Conservation (phyloP, 2,797 vertebrate species). For the Prionace glauca region DNA sequence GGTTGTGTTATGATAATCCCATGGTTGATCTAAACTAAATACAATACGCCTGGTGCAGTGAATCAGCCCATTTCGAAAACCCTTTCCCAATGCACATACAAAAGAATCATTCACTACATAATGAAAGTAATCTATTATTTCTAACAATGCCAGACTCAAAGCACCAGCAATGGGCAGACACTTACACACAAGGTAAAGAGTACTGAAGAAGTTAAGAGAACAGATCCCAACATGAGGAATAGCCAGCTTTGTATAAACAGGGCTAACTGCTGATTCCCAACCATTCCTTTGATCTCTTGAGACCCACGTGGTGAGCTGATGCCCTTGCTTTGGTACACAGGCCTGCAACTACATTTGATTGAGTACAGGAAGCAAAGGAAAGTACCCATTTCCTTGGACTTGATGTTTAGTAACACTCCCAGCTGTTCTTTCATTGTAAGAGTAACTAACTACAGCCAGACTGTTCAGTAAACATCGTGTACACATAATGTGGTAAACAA, state of each 20-base stretch:
- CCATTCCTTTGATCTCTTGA: constrained; percentile 5
- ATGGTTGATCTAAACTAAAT: neutral
- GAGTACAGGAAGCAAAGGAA: constrained; percentile 16
- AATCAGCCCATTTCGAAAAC: neutral
- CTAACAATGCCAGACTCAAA: neutral
- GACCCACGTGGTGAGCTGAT: neutral
- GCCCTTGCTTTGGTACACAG: neutral
- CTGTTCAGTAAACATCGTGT: constrained; percentile 31
- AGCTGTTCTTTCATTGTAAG: constrained; percentile 12
- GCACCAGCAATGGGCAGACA: neutral
- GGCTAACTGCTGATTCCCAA: neutral
- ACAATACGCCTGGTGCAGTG: neutral
- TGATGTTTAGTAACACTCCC: constrained; percentile 1
- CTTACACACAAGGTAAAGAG: neutral
- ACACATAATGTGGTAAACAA: neutral
- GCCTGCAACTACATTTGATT: neutral
- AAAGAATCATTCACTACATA: neutral
- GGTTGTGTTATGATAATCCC: neutral
- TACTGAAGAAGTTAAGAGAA: neutral
- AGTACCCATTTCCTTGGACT: constrained; percentile 30
- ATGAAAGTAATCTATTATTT: neutral
- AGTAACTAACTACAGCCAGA: neutral
- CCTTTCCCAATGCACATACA: neutral
- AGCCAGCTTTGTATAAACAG: neutral
- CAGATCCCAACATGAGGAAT: neutral